These are phyloP conservation scores for Holacanthella duospinosa DNA, from an alignment of 2,888 invertebrate species.

Conservation along the genomic window DNA sequence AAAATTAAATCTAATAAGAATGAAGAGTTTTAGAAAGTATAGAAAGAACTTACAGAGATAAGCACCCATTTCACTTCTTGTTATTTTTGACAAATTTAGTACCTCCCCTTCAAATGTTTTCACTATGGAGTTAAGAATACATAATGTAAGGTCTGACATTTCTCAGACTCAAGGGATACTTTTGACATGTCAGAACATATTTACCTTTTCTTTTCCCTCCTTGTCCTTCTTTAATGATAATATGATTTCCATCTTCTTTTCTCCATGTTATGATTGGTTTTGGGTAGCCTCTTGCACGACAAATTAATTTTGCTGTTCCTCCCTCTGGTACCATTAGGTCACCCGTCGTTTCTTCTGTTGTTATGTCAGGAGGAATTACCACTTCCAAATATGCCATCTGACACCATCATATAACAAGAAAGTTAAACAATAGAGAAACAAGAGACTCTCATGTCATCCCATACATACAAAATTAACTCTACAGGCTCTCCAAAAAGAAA, in stretches of 20 bases:
- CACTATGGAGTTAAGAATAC: too few relatives aligned
- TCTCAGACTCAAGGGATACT: neutral
- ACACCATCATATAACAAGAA: slow-evolving; percentile 24
- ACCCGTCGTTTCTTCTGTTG: slow-evolving; percentile 80
- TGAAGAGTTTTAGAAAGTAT: neutral
- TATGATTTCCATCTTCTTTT: slow-evolving; percentile 72
- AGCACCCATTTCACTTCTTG: slow-evolving; percentile 57
- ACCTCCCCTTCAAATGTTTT: slow-evolving; percentile 65
- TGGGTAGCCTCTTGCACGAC: slow-evolving; percentile 74
- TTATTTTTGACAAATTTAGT: slow-evolving; percentile 70
- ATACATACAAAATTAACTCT: neutral
- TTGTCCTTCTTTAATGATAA: slow-evolving; percentile 62
- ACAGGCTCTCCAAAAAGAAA: too few relatives aligned
- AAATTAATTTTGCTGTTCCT: slow-evolving; percentile 72
- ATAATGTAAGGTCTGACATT: slow-evolving; percentile 2
- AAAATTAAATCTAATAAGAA: neutral
- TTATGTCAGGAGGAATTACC: slow-evolving; percentile 80
- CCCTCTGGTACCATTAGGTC: slow-evolving; percentile 93
- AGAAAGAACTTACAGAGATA: slow-evolving; percentile 53
- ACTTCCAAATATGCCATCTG: slow-evolving; percentile 81
- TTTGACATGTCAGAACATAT: slow-evolving; percentile 27
- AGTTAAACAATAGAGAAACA: neutral
- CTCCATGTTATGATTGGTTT: slow-evolving; percentile 76
- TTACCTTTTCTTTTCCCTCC: slow-evolving; percentile 64
- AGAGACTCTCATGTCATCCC: neutral